phyloP scores from a whole-genome alignment of 2,888 invertebrate genomes.

The Tanytarsus gracilentus region DNA sequence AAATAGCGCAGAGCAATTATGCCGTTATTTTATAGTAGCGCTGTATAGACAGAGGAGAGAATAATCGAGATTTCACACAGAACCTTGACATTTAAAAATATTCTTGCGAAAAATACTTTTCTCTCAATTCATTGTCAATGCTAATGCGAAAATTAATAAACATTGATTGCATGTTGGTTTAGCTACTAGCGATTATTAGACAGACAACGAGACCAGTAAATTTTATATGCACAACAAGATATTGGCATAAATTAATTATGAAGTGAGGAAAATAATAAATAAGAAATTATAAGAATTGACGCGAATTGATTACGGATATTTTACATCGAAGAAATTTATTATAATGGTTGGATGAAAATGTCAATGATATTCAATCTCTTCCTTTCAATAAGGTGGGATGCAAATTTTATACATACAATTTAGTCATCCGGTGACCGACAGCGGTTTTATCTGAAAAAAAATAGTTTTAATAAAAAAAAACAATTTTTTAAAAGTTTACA shows the following conservation, averaged over 20 bases:
- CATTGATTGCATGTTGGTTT: background rate
- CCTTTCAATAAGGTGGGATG: too few relatives aligned
- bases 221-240: too few relatives aligned
- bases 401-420: too few relatives aligned
- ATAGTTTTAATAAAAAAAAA: too few relatives aligned
- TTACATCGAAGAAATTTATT: background rate
- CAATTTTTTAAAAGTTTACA: too few relatives aligned
- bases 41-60: too few relatives aligned
- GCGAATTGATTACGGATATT: background rate
- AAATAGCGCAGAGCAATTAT: too few relatives aligned
- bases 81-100: conserved; percentile 8
- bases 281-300: conserved; percentile 4
- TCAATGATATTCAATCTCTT: too few relatives aligned
- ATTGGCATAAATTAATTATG: conserved; percentile 13
- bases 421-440: too few relatives aligned
- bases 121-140: conserved; percentile 15
- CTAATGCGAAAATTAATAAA: conserved; percentile 8
- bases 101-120: conserved; percentile 1
- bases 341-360: too few relatives aligned
- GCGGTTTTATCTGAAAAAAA: too few relatives aligned
- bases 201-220: too few relatives aligned
- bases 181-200: background rate
- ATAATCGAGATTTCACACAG: conserved; percentile 1
- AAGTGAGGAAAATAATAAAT: background rate
- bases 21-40: conserved; percentile 9